Evolutionary conservation across 2,888 invertebrate genomes (phyloP).

Genomic region (Patella depressa): DNA sequence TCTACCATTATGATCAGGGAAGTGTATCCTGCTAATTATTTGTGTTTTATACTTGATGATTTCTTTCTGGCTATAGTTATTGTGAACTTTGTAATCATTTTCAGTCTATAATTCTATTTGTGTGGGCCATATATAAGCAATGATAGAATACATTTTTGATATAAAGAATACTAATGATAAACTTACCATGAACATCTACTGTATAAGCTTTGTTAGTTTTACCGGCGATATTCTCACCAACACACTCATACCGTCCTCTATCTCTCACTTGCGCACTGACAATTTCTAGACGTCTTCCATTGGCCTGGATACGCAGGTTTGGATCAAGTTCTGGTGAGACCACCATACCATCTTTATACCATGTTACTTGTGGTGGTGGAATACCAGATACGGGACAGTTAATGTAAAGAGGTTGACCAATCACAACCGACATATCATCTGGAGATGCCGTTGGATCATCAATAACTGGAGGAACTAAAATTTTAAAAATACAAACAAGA

Average conservation of each 20-base stretch:
- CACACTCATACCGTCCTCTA: slow-evolving; percentile 67
- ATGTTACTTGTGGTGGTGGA: slow-evolving; percentile 70
- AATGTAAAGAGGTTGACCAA: slow-evolving; percentile 49
- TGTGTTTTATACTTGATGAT: no score
- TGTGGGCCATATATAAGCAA: no score
- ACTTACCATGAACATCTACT: slow-evolving; percentile 63
- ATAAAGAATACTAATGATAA: background rate
- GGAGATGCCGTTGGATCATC: slow-evolving; percentile 48
- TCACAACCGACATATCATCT: slow-evolving; percentile 49
- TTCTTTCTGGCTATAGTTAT: no score
- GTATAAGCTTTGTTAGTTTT: slow-evolving; percentile 59
- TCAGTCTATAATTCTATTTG: no score
- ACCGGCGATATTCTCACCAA: slow-evolving; percentile 67
- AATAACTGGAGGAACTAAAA: slow-evolving; percentile 61
- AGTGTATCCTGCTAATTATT: no score
- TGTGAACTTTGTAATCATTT: no score
- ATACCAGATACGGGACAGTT: slow-evolving; percentile 64
- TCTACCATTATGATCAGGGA: no score
- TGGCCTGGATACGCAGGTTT: slow-evolving; percentile 49
- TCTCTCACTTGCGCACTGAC: slow-evolving; percentile 54
- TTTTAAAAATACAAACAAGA: slow-evolving; percentile 3
- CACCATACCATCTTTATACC: slow-evolving; percentile 70
- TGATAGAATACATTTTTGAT: no score
- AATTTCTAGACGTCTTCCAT: slow-evolving; percentile 62
- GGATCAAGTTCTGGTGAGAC: slow-evolving; percentile 50